Percentiles rank a stretch among this genome's conserved stretches.
Evolutionary conservation across 2,113 vertebrate genomes (phyloP).

Genomic region (Terrapene triunguis): DNA sequence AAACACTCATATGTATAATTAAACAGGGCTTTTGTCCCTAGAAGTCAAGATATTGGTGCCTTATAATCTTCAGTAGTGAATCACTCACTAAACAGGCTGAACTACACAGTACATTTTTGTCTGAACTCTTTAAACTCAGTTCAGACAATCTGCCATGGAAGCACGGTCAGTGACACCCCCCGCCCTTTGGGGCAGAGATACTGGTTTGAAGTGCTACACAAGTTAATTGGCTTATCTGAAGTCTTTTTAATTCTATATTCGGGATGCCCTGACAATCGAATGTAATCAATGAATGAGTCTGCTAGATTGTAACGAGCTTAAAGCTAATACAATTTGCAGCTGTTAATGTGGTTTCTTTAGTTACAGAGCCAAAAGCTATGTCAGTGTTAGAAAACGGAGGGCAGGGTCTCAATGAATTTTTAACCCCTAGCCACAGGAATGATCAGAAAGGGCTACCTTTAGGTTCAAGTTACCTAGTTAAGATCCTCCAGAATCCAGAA

Average conservation of each 20-base stretch:
- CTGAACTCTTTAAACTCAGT: conserved; percentile 6
- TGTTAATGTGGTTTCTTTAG: conserved; percentile 44
- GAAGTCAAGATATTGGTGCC: conserved; percentile 6
- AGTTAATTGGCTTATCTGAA: conserved; percentile 58
- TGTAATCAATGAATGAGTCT: conserved; percentile 51
- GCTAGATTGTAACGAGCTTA: conserved; percentile 41
- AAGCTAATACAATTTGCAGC: conserved; percentile 55
- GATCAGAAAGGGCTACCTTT: neutral
- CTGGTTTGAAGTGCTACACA: neutral
- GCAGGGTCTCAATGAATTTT: neutral
- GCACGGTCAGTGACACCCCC: neutral
- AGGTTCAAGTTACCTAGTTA: neutral
- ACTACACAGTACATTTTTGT: neutral
- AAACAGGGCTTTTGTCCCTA: neutral
- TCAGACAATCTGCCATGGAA: conserved; percentile 31
- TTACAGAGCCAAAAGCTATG: conserved; percentile 34
- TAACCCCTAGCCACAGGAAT: neutral
- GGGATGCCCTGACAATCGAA: conserved; percentile 55
- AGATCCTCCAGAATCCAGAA: neutral
- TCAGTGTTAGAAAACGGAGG: neutral
- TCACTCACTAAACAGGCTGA: neutral
- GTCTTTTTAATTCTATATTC: conserved; percentile 59
- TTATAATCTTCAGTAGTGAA: neutral
- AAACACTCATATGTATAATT: conserved; percentile 27
- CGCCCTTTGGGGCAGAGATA: neutral